Evolutionary conservation across 2,113 vertebrate species (phyloP), one percentile per base, ranked within the genome.

Genomic region (Percina caprodes): DNA sequence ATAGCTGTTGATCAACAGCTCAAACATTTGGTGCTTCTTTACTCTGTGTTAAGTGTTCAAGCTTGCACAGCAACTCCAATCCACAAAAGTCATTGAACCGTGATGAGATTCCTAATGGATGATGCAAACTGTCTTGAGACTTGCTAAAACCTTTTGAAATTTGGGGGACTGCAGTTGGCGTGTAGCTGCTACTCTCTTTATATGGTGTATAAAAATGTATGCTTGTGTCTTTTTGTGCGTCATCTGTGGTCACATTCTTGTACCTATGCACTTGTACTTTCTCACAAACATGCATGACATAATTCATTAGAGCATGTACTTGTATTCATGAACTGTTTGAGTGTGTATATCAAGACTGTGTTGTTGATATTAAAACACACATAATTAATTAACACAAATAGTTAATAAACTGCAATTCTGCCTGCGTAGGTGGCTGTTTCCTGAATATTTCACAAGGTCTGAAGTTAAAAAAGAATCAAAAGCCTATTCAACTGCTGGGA

Each of bases 371-470:
- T 58, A 54, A 54, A 6, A 2, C n/a, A 49, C 24, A 33, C 54
- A 8, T 39, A n/a, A n/a, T n/a, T n/a, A n/a, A n/a, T n/a, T n/a
- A n/a, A n/a, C n/a, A n/a, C n/a, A n/a, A n/a, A n/a, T n/a, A 39
- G 35, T 51, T 54, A 54, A 70, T 59, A 60, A 75, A 60, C 23
- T 67, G n/a, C 54, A 66, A 5, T 39, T 72, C 19, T 24, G 9
- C 6, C 19, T 26, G 10, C 68, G 52, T n/a, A 12, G 1, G 19
- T 77, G 52, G 9, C 42, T 26, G 65, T 69, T 33, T 45, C 39
- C 62, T 79, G 35, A 79, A 76, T 71, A 21, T 9, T 48, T 46
- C 9, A 81, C 16, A 14, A 85, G 49, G 15, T 80, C 35, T 62
- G 19, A 65, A 54, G 69, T 77, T 59, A 65, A 79, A 75, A 0